These are phyloP conservation scores for Bellardia bayeri DNA, from an alignment of 2,888 invertebrate genomes.

Conservation along the genomic window DNA sequence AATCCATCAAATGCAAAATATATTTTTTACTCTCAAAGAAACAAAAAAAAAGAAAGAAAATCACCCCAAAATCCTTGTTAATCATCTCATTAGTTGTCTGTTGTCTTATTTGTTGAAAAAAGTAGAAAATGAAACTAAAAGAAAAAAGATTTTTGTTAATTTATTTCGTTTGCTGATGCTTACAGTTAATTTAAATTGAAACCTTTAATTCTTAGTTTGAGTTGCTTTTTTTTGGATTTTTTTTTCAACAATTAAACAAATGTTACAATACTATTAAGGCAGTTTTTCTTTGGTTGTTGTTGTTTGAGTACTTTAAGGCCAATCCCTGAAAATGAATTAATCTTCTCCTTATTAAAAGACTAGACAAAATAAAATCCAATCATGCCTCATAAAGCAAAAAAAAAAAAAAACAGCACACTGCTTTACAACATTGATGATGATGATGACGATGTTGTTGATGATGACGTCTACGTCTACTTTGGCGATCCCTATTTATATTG, in stretches of 20 bases:
- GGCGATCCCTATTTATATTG: slow-evolving; percentile 70
- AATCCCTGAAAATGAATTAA: slow-evolving; percentile 72
- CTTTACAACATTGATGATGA: slow-evolving; percentile 47
- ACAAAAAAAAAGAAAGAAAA: neutral
- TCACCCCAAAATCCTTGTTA: slow-evolving; percentile 49
- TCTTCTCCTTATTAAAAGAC: slow-evolving; percentile 70
- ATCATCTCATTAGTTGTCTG: slow-evolving; percentile 61
- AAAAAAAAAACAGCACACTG: slow-evolving; percentile 20
- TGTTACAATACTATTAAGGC: slow-evolving; percentile 71
- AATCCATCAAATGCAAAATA: slow-evolving; percentile 45
- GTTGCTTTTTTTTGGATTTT: neutral
- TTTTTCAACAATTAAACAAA: slow-evolving; percentile 71
- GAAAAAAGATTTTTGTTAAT: slow-evolving; percentile 58
- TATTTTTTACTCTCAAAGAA: neutral
- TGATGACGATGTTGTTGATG: slow-evolving; percentile 59
- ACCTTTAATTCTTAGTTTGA: slow-evolving; percentile 58
- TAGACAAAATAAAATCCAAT: slow-evolving; percentile 65
- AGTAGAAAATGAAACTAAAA: neutral
- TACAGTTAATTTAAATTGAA: slow-evolving; percentile 63
- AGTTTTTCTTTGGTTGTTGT: slow-evolving; percentile 49
- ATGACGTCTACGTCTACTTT: slow-evolving; percentile 68
- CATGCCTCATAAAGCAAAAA: slow-evolving; percentile 45
- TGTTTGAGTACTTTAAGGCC: slow-evolving; percentile 64
- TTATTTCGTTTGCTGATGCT: slow-evolving; percentile 55
- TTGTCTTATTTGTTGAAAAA: neutral